A percentile compares a stretch with the other conserved stretches of the same genome.
These are phyloP conservation scores for Apamea sordens DNA, from an alignment of 2,888 invertebrate genomes.

Conservation along the genomic window DNA sequence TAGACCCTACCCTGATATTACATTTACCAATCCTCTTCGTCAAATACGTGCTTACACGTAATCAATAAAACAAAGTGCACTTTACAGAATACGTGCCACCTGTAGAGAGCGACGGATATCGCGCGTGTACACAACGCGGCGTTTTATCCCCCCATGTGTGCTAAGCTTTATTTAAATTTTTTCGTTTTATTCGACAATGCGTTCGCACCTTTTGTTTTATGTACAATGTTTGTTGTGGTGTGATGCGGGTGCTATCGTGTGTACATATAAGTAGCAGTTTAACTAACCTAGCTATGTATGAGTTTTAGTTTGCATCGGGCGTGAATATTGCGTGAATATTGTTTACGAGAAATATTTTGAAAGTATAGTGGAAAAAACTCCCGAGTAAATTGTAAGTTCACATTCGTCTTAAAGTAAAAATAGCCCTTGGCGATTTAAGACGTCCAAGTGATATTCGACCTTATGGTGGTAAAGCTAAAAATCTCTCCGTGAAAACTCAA, in stretches of 20 bases:
- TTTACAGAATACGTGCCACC: slow-evolving; percentile 75
- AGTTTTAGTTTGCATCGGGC: slow-evolving; percentile 3
- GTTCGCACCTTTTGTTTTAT: slow-evolving; percentile 65
- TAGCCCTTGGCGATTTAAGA: not conserved
- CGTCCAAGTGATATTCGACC: not conserved
- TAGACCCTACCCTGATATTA: not conserved
- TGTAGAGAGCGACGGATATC: slow-evolving; percentile 71
- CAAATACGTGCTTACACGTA: slow-evolving; percentile 53
- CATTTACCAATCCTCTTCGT: slow-evolving; percentile 13
- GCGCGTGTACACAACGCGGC: slow-evolving; percentile 60
- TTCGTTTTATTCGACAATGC: slow-evolving; percentile 54
- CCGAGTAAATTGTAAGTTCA: not conserved
- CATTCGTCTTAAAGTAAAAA: not conserved
- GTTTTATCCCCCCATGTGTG: slow-evolving; percentile 57
- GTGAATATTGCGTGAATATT: not conserved
- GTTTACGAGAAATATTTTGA: not conserved
- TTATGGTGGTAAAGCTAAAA: no score
- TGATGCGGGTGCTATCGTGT: slow-evolving; percentile 48
- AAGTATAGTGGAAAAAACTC: not conserved
- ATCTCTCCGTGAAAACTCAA: no score
- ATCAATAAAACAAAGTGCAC: slow-evolving; percentile 67
- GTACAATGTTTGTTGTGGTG: slow-evolving; percentile 49
- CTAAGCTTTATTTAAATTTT: slow-evolving; percentile 67
- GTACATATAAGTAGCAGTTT: slow-evolving; percentile 24
- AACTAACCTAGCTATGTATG: not conserved